Evolutionary conservation across 2,797 vertebrate species (phyloP), one percentile per base, ranked within the genome.

Genomic region (Peromyscus aztecus): DNA sequence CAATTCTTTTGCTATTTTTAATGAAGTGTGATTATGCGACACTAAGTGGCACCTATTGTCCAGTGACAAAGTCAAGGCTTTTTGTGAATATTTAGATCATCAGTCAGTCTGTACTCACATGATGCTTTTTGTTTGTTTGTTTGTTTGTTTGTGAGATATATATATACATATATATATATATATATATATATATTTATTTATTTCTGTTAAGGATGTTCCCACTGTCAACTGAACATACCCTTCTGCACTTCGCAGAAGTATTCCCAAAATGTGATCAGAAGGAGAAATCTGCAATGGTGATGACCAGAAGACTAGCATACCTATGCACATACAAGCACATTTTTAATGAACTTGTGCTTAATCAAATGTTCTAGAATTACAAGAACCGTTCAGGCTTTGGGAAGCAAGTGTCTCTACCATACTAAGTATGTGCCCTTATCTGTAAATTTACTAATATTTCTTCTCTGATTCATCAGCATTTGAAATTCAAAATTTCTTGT

Each of bases 1-100:
- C 55, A 89, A 52, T 88, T 95, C 31, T 96, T 94, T 90, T 55
- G 75, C 23, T 86, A 61, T 81, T 95, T 84, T 95, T 67, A 82
- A 34, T 83, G 85, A 96, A 76, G 69, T 71, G 65, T 49, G 85
- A 82, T 97, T 96, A 96, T 55, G 37, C 88, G 89, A 77, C 65
- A 80, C 86, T 80, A 91, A 91, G 49, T 63, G 90, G 21, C 27
- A 76, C 27, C 65, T 75, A 46, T 92, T 96, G 77, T 94, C 84
- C 93, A 96, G 57, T 85, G 88, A 94, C 65, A 96, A 93, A 92
- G 34, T 52, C 34, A 63, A 92, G 31, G 2, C 43, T 91, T 31
- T 94, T 93, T 82, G 21, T 67, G 77, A 95, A 94, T 46, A 55
- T 37, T 17, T 59, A 67, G 52, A 59, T 59, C 65, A 65, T 93